These are phyloP conservation scores for Xiphorhynchus erythropygius DNA, from an alignment of 2,797 vertebrate genomes.

Conservation along the genomic window DNA sequence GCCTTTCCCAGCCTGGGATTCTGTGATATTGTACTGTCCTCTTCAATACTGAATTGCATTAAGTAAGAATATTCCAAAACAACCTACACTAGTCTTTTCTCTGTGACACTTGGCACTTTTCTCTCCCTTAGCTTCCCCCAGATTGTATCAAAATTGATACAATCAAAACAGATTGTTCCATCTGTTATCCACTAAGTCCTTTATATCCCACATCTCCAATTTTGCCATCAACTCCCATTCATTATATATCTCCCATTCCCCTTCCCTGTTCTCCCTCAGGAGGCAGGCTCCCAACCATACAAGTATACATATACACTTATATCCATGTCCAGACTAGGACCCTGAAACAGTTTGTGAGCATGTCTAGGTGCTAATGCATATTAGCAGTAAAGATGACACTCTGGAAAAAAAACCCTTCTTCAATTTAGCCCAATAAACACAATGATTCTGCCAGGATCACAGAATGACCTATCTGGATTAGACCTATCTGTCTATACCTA, in stretches of 20 bases:
- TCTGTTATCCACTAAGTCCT: neutral
- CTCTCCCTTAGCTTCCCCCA: neutral
- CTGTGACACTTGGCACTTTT: neutral
- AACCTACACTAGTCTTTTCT: accelerated
- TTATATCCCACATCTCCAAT: neutral
- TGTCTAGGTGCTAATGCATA: neutral
- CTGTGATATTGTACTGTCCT: neutral
- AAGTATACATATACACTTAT: neutral
- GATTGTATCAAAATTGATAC: neutral
- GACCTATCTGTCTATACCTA: neutral
- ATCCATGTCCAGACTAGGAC: neutral
- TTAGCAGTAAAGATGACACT: neutral
- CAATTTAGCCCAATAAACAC: neutral
- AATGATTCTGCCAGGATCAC: neutral
- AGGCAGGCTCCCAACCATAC: neutral
- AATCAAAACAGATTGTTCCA: too few relatives aligned
- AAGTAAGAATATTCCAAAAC: neutral
- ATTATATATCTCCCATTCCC: neutral
- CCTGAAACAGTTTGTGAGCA: neutral
- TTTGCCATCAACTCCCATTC: neutral
- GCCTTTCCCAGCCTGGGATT: neutral
- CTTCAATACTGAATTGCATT: neutral
- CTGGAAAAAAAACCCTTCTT: neutral
- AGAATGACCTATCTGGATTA: neutral
- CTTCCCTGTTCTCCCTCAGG: neutral